Base-by-base conservation (phyloP, 2,113 vertebrate species). In the Oncorhynchus clarkii region DNA sequence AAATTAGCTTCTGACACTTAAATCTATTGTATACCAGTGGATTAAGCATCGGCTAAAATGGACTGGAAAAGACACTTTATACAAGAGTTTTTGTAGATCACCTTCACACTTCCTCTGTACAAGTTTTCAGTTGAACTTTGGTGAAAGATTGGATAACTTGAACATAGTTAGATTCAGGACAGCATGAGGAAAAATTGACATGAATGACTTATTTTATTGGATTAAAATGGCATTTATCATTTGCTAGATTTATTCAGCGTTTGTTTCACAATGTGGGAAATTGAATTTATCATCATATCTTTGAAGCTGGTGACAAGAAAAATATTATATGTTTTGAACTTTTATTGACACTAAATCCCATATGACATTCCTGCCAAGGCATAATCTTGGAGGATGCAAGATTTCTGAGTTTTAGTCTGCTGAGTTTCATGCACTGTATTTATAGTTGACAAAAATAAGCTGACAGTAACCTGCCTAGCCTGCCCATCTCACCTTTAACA, bases 321-420 rank as follows among this genome's bases (percentile, higher is more conserved):
- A 45, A 45, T 2, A 45, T 45, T 0, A 9, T 12, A 11, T 45
- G 39, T 45, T 45, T 45, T 45, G 74, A 86, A 78, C 79, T 83
- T 89, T 90, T 91, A 90, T 92, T 90, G 87, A 88, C 85, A 87
- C 79, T 88, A 91, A 91, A 90, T 90, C 84, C 85, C 18, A 11
- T 80, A 65, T 45, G 39, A 9, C 39, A 51, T 81, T 80, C 79
- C 81, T 87, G 80, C 83, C 83, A 78, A 60, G 74, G 71, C 72
- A 80, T 88, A 85, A 89, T 88, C 76, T 85, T 73, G 27, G 76
- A 80, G 82, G 81, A 86, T 89, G 85, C 83, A 87, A 82, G 82
- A 89, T 84, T 81, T 78, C 75, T 81, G 77, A 84, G 78, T 89
- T 89, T 90, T 88, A 91, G 81, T 87, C 78, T 65, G 79, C 75